Conservation (phyloP, 2,113 vertebrate species). For the Gasterosteus aculeatus region DNA sequence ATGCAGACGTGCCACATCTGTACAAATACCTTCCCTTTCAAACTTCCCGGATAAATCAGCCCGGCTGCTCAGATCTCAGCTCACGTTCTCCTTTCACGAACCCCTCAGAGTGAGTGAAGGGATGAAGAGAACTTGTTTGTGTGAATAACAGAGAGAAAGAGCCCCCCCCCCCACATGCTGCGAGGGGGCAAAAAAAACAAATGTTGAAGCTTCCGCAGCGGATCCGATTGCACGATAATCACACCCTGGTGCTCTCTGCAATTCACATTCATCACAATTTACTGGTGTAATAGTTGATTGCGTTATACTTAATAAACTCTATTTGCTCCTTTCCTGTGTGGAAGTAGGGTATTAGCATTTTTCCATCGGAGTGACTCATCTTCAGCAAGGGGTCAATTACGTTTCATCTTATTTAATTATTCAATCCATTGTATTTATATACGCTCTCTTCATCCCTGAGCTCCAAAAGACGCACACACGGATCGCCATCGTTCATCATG, state of each 20-base stretch:
- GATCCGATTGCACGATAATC: slow-evolving; percentile 54
- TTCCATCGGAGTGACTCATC: slow-evolving; percentile 11
- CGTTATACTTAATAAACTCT: slow-evolving; percentile 45
- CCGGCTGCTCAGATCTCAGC: slow-evolving; percentile 44
- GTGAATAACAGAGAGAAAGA: slow-evolving; percentile 12
- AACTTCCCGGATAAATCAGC: slow-evolving; percentile 29
- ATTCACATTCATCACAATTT: slow-evolving; percentile 43
- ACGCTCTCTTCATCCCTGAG: slow-evolving; percentile 8
- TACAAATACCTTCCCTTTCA: neutral
- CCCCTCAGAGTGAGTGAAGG: slow-evolving; percentile 27
- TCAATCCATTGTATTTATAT: neutral
- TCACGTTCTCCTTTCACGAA: neutral
- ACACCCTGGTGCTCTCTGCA: slow-evolving; percentile 24
- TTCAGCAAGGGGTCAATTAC: slow-evolving; percentile 11
- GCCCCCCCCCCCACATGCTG: neutral
- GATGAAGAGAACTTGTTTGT: slow-evolving; percentile 49
- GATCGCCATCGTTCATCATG: slow-evolving; percentile 15
- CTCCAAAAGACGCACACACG: slow-evolving; percentile 1
- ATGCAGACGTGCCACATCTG: neutral
- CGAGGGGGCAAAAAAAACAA: slow-evolving; percentile 12
- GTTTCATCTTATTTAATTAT: slow-evolving; percentile 27
- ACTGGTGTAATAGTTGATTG: slow-evolving; percentile 38
- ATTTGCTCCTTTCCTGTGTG: slow-evolving; percentile 21
- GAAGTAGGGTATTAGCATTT: slow-evolving; percentile 20
- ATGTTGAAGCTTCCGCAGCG: slow-evolving; percentile 52